phyloP scores from a whole-genome alignment of 2,113 vertebrate genomes.

The Aspidoscelis tigris region DNA sequence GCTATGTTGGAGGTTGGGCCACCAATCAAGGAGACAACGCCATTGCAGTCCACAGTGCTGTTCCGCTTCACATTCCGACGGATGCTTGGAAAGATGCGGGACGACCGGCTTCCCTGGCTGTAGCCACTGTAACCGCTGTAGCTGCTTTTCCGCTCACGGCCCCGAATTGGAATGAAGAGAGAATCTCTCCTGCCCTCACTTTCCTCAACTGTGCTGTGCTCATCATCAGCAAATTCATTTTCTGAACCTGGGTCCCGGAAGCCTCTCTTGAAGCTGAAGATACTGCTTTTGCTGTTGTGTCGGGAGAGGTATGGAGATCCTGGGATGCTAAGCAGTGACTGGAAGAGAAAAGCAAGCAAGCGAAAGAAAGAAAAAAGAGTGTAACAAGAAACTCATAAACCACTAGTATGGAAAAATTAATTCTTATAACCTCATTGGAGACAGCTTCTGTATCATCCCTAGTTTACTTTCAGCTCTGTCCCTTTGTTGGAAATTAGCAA shows the following conservation, averaged over 20 bases:
- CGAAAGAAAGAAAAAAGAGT: neutral
- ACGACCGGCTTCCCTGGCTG: slow-evolving; percentile 92
- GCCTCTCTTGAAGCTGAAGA: slow-evolving; percentile 93
- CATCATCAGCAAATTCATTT: slow-evolving; percentile 96
- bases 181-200: slow-evolving; percentile 94
- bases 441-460: no score
- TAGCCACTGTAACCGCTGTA: slow-evolving; percentile 91
- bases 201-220: slow-evolving; percentile 98
- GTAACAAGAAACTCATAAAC: neutral
- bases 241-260: slow-evolving; percentile 92
- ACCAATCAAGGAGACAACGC: slow-evolving; percentile 96
- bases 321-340: slow-evolving; percentile 97
- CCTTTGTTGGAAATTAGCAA: no score
- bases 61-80: slow-evolving; percentile 92
- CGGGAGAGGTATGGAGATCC: slow-evolving; percentile 97
- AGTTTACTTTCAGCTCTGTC: no score
- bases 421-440: no score
- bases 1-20: slow-evolving; percentile 84
- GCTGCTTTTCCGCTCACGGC: slow-evolving; percentile 87
- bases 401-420: no score
- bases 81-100: slow-evolving; percentile 90
- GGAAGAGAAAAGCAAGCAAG: neutral
- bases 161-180: slow-evolving; percentile 92
- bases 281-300: slow-evolving; percentile 98
- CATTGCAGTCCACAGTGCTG: slow-evolving; percentile 98